phyloP scores from a whole-genome alignment of 2,888 invertebrate genomes.

The Noctua janthe region DNA sequence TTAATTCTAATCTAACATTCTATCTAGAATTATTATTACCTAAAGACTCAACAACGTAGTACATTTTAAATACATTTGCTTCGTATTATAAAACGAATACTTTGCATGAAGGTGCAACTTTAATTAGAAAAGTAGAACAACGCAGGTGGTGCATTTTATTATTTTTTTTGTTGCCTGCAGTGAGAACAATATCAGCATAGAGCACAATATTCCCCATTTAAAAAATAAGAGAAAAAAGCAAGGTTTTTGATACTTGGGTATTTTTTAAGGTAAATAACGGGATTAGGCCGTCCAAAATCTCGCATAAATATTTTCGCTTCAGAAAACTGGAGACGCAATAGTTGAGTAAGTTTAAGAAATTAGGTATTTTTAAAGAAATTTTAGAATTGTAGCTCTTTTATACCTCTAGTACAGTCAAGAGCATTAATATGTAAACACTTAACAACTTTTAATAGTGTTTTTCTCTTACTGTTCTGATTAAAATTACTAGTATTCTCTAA shows the following conservation, averaged over 20 bases:
- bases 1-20: background rate
- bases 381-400: background rate
- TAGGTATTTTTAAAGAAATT: background rate
- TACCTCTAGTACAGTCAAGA: background rate
- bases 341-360: background rate
- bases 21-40: background rate
- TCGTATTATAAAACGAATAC: conserved; percentile 13
- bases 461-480: no score
- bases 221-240: background rate
- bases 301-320: background rate
- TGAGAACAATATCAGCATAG: background rate
- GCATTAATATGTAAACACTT: no score
- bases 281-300: background rate
- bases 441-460: no score
- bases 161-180: background rate
- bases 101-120: background rate
- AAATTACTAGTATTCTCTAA: no score
- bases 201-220: background rate
- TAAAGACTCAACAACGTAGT: background rate
- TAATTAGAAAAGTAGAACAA: conserved; percentile 9
- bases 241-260: background rate
- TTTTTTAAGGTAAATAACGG: background rate
- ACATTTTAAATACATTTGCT: background rate
- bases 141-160: background rate
- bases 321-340: background rate